Evolutionary conservation across 2,888 invertebrate genomes (phyloP).

Genomic region (Leptinotarsa haldemani): DNA sequence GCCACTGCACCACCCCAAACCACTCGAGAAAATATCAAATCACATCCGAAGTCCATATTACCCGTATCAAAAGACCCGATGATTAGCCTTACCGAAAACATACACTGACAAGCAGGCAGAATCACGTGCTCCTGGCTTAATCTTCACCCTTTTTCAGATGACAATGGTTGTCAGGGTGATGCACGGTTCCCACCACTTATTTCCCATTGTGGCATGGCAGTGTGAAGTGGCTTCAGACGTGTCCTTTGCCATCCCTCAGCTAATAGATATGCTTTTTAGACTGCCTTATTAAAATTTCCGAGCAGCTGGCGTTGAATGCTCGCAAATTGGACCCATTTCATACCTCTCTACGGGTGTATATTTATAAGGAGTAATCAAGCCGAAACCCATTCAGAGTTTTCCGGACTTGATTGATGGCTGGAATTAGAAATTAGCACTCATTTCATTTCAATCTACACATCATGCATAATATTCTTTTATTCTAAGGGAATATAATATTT

Average conservation of each 20-base stretch:
- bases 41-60: constrained; percentile 21
- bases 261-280: constrained; percentile 63
- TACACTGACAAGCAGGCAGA: constrained; percentile 11
- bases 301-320: constrained; percentile 67
- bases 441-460: background rate
- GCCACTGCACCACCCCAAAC: background rate
- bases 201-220: constrained; percentile 52
- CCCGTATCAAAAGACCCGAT: constrained; percentile 37
- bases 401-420: constrained; percentile 11
- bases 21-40: constrained; percentile 35
- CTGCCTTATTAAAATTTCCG: constrained; percentile 69
- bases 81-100: constrained; percentile 49
- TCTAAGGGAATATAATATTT: too few species aligned
- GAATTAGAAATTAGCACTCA: constrained; percentile 19
- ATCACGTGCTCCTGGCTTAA: constrained; percentile 44
- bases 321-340: constrained; percentile 65
- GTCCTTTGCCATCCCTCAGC: constrained; percentile 45
- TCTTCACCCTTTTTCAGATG: constrained; percentile 51
- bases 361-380: constrained; percentile 53
- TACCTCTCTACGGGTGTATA: constrained; percentile 48
- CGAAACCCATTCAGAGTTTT: constrained; percentile 37
- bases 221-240: constrained; percentile 54
- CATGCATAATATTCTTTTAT: too few species aligned
- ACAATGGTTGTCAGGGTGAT: constrained; percentile 50
- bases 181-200: constrained; percentile 52